These are phyloP conservation scores for Bembecia ichneumoniformis DNA, from an alignment of 2,888 invertebrate species.

Conservation along the genomic window DNA sequence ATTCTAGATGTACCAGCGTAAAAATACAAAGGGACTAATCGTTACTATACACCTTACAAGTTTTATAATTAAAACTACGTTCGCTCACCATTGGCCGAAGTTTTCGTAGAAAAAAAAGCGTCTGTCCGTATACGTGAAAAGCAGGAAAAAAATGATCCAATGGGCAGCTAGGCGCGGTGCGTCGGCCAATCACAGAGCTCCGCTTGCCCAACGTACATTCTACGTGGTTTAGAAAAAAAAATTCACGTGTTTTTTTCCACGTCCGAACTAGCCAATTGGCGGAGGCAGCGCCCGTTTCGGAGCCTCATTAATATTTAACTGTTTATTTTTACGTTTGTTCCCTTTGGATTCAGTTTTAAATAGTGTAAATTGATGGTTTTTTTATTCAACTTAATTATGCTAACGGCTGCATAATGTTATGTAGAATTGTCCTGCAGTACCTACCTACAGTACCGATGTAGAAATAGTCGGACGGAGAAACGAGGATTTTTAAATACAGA, in stretches of 20 bases:
- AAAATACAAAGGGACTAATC: constrained; percentile 6
- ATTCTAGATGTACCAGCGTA: constrained; percentile 15
- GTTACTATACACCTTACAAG: constrained; percentile 27
- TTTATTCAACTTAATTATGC: no score
- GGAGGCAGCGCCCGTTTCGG: constrained; percentile 26
- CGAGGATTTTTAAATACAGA: no score
- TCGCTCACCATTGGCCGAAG: constrained; percentile 52
- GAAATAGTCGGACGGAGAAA: no score
- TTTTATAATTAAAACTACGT: constrained; percentile 63
- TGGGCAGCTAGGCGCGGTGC: constrained; percentile 31
- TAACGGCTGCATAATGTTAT: no score
- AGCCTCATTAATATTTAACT: constrained; percentile 50
- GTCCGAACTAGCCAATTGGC: constrained; percentile 53
- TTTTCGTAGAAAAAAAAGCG: constrained; percentile 54
- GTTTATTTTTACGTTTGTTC: constrained; percentile 25
- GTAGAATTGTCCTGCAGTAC: no score
- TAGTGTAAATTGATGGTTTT: neutral
- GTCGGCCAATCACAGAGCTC: constrained; percentile 44
- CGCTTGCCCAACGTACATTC: constrained; percentile 53
- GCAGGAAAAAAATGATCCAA: constrained; percentile 63
- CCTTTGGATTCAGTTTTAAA: constrained; percentile 2
- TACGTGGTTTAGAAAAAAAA: constrained; percentile 65
- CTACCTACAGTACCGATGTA: no score
- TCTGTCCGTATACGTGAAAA: constrained; percentile 62
- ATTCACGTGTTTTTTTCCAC: constrained; percentile 68